Evolutionary conservation across 2,797 vertebrate species (phyloP).

Genomic region (Protonibea diacanthus): DNA sequence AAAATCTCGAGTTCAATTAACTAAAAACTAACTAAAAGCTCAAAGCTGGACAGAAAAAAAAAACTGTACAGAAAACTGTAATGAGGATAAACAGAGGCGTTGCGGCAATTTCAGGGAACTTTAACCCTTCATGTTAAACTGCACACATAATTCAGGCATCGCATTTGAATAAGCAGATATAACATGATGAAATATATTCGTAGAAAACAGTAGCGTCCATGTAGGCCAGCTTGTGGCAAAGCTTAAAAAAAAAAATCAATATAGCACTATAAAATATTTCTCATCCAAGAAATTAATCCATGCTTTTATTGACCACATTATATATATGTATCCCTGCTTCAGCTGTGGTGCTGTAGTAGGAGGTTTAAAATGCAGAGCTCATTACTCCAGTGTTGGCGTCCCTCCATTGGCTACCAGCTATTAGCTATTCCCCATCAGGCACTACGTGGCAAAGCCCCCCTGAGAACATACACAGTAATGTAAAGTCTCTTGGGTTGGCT

Average conservation of each 20-base stretch:
- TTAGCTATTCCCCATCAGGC: background rate
- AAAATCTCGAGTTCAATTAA: constrained; percentile 19
- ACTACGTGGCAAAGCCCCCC: background rate
- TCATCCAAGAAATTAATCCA: constrained; percentile 22
- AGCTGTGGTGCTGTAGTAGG: background rate
- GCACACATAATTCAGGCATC: constrained; percentile 27
- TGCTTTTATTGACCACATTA: constrained; percentile 23
- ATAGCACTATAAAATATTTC: background rate
- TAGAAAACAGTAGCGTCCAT: background rate
- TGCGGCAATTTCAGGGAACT: constrained; percentile 23
- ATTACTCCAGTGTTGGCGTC: constrained; percentile 8
- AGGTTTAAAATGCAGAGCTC: constrained; percentile 6
- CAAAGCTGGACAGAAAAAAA: constrained; percentile 35
- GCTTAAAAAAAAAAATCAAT: background rate
- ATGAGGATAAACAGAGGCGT: constrained; percentile 36
- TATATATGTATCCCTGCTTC: background rate
- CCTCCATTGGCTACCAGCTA: constrained; percentile 2
- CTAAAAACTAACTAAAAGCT: constrained; percentile 25
- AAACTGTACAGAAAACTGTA: background rate
- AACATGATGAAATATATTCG: background rate
- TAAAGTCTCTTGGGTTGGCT: constrained; percentile 6
- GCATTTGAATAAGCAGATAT: constrained; percentile 10
- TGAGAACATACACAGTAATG: background rate
- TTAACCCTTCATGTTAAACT: constrained; percentile 27
- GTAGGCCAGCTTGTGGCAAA: no score